Conservation (phyloP, 2,888 invertebrate species). For the Eumacrocentrus americanus region DNA sequence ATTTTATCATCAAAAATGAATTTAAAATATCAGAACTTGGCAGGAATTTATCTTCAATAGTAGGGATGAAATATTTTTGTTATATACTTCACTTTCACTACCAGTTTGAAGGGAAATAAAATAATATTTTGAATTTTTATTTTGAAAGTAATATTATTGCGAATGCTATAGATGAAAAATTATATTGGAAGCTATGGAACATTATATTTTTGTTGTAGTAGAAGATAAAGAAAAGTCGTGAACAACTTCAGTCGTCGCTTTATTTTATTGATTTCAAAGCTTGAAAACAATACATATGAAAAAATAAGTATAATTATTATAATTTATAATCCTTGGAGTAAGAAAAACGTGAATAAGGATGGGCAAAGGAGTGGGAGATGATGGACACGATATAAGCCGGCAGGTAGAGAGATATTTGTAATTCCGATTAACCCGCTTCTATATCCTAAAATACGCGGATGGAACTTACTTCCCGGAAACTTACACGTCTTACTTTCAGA, state of each 20-base stretch:
- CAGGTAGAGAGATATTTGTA: conserved; percentile 52
- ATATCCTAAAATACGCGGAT: conserved; percentile 27
- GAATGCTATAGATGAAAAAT: too few species aligned
- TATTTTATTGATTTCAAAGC: conserved; percentile 5
- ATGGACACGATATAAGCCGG: conserved; percentile 31
- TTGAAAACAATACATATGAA: conserved; percentile 6
- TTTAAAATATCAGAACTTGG: too few species aligned
- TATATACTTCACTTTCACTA: too few species aligned
- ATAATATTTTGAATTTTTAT: too few species aligned
- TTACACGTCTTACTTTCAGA: conserved; percentile 27
- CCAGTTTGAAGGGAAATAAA: too few species aligned
- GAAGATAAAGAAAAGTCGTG: too few species aligned
- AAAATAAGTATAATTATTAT: conserved; percentile 8
- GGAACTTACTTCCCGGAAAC: conserved; percentile 37
- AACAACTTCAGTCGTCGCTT: neutral
- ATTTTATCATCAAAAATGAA: too few species aligned
- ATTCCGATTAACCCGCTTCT: conserved; percentile 55
- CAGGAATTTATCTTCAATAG: too few species aligned
- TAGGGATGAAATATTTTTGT: too few species aligned
- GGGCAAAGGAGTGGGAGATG: conserved; percentile 29
- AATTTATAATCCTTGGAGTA: conserved; percentile 2
- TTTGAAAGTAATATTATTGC: too few species aligned
- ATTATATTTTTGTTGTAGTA: too few species aligned
- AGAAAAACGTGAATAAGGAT: conserved; percentile 21
- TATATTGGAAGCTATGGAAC: too few species aligned